Base-by-base conservation (phyloP, 2,888 invertebrate genomes). In the Oscheius onirici region DNA sequence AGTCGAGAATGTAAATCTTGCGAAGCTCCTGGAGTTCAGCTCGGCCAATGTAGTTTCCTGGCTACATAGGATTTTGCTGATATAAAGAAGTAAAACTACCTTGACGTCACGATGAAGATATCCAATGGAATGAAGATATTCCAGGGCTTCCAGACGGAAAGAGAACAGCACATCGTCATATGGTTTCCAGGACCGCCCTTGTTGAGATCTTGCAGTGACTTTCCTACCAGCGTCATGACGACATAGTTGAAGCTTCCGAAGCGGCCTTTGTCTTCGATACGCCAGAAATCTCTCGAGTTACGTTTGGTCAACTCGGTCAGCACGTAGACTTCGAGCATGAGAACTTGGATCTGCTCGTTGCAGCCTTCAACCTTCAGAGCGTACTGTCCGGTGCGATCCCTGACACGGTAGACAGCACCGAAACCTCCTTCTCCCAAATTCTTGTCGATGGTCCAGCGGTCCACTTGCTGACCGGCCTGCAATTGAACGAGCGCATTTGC, bases 371-470 rank as follows among this genome's bases (percentile, higher is more conserved):
- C 79, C 61, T 84, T 84, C 71, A 84, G 76, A 11, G 84, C 84
- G 65, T 83, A 84, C 65, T 73, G 63, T 13, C 83, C 84, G 15
- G 82, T 79, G 2, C 77, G 51, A 58, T 83, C 84, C 26, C 61
- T 71, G 24, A 80, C 80, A 51, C 79, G 80, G 74, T 85, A 85
- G 40, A 84, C 84, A 41, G 83, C 84, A 26, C 79, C 78, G 71
- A 84, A 84, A 13, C 79, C 82, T 65, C 84, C 84, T 67, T 83
- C 84, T 67, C 84, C 84, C 28, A 84, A 73, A 72, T 84, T 84
- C 79, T 84, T 84, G 41, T 79, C 78, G 71, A 84, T 83, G 17
- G 75, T 79, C 83, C 83, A 83, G 34, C 82, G 78, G 54, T 84
- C 83, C 46, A 84, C 79, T 61, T 82, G 82, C 44, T 72, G 76